These are phyloP conservation scores for Netelia inedita DNA, from an alignment of 2,888 invertebrate species.

Conservation along the genomic window DNA sequence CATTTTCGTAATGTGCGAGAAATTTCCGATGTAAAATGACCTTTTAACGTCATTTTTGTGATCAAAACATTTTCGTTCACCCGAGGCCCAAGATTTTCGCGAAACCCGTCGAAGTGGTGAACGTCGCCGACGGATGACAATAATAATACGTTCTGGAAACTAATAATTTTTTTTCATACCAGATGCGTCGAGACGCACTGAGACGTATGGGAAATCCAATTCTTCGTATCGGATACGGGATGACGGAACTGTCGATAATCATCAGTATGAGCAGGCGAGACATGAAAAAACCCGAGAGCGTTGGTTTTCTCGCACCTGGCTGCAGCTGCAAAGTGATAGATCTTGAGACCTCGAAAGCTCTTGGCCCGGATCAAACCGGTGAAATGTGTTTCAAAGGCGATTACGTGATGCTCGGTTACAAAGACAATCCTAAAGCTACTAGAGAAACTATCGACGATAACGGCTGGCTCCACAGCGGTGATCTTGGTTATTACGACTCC, in stretches of 20 bases:
- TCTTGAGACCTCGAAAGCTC: constrained; percentile 75
- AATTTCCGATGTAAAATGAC: no score
- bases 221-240: constrained; percentile 91
- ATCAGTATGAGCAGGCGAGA: constrained; percentile 84
- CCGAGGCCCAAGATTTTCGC: no score
- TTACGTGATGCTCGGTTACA: constrained; percentile 87
- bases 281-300: constrained; percentile 87
- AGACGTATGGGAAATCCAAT: constrained; percentile 86
- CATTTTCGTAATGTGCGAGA: no score
- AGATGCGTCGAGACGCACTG: constrained; percentile 87
- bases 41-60: no score
- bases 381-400: constrained; percentile 86
- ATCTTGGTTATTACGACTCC: constrained; percentile 86
- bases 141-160: not conserved
- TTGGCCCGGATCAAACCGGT: constrained; percentile 86
- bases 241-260: constrained; percentile 91
- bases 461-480: constrained; percentile 86
- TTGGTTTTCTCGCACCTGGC: constrained; percentile 89
- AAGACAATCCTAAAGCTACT: constrained; percentile 85
- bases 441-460: constrained; percentile 85
- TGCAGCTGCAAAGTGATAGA: constrained; percentile 87
- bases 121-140: not conserved
- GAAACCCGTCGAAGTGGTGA: no score
- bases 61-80: no score
- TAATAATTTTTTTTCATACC: constrained; percentile 76